Evolutionary conservation across 1,140 invertebrate genomes (phyloP), one percentile per base, ranked within the genome.

Genomic region (Lucilia cuprina): DNA sequence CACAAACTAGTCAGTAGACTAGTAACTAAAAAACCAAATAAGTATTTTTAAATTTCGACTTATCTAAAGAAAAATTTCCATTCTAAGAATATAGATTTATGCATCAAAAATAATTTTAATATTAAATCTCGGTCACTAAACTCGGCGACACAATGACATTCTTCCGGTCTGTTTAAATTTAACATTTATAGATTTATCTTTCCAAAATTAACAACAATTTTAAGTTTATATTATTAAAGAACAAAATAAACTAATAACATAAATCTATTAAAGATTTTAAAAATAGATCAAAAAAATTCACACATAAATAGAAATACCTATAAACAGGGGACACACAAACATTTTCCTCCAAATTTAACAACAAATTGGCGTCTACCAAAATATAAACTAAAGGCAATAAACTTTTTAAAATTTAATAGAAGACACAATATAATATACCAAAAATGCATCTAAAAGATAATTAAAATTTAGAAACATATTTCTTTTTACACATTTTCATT

Each of bases 361-460:
- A 17, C 7, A 60, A 60, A 60, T 60, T n/a, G 14, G 55, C 55
- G 14, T 60, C 35, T 30, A 30, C 25, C 25, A 17, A 7, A 41
- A 41, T 10, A 41, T 10, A 41, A 41, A 30, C 25, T 30, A 41
- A 78, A 78, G 75, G 34, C 75, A 78, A 78, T 78, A 78, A 78
- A 78, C 75, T 78, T 41, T n/a, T 47, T 3, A 30, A 78, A 17
- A 78, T n/a, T n/a, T 78, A 25, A 41, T 78, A 17, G 75, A 10
- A 78, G 35, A 78, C 35, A 2, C 25, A 17, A 78, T 14, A 78
- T 41, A 35, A 30, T 2, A 30, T 30, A 34, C 14, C 10, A 34
- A 75, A 30, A 35, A 30, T 2, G 17, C 30, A n/a, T 34, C 34
- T 41, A 60, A 60, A 60, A 60, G 13, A 60, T 17, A 60, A 17